phyloP scores from a whole-genome alignment of 2,797 vertebrate species.

The Leptatherina wallacei region DNA sequence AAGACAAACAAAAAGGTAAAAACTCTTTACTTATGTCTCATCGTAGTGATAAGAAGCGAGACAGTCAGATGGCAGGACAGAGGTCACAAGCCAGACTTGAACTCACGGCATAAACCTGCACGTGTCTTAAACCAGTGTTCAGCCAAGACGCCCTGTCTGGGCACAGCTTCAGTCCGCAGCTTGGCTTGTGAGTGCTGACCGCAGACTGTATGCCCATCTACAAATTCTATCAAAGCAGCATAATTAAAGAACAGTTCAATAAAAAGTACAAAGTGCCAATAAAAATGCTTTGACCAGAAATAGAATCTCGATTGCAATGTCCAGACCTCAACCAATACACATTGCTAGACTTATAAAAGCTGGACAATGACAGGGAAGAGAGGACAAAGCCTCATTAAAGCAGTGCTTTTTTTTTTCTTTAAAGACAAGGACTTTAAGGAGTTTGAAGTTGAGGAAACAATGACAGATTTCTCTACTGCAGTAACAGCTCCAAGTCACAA shows the following conservation, averaged over 20 bases:
- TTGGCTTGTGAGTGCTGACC: conserved; percentile 35
- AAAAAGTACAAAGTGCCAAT: conserved; percentile 46
- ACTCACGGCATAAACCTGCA: conserved; percentile 27
- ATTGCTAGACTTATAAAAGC: conserved; percentile 54
- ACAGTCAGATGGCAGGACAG: conserved; percentile 17
- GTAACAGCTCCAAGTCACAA: neutral
- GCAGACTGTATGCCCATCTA: conserved; percentile 47
- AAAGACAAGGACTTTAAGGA: neutral
- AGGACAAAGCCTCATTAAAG: conserved; percentile 51
- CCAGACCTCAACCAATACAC: conserved; percentile 58
- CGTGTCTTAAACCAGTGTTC: conserved; percentile 17
- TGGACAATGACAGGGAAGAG: conserved; percentile 64
- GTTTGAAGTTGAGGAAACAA: no score
- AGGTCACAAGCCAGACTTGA: conserved; percentile 29
- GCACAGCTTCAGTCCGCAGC: conserved; percentile 31
- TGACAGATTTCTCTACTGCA: neutral
- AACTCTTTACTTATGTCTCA: neutral
- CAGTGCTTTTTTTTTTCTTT: neutral
- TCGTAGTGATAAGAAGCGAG: conserved; percentile 19
- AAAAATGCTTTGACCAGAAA: conserved; percentile 60
- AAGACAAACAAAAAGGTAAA: conserved; percentile 5
- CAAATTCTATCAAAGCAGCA: conserved; percentile 47
- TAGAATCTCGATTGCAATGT: conserved; percentile 61
- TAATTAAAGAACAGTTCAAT: conserved; percentile 72
- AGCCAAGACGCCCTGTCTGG: conserved; percentile 10